Evolutionary conservation across 2,888 invertebrate species (phyloP).

Genomic region (Empis livida): DNA sequence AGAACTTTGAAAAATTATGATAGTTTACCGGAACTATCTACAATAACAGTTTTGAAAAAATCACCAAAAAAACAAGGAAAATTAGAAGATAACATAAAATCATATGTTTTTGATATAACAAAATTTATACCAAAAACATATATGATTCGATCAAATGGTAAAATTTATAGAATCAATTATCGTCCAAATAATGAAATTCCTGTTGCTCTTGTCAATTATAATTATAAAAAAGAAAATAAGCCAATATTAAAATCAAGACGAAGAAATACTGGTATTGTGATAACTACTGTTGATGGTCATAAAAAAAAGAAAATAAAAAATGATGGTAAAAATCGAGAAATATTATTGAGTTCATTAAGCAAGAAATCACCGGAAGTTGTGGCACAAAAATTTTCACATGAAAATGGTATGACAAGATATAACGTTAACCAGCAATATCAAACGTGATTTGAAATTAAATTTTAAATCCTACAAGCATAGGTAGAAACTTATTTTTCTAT

Average conservation of each 20-base stretch:
- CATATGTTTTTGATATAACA: conserved; percentile 6
- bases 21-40: neutral
- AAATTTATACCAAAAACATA: conserved; percentile 8
- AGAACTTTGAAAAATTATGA: neutral
- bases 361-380: neutral
- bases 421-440: neutral
- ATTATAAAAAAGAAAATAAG: neutral
- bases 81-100: neutral
- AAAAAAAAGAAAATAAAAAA: neutral
- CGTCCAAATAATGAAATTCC: neutral
- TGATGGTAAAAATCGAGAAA: neutral
- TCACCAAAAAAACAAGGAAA: too few species aligned
- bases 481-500: too few species aligned
- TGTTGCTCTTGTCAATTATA: neutral
- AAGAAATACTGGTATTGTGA: neutral
- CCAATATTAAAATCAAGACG: neutral
- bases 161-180: conserved; percentile 8
- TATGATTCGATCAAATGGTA: conserved; percentile 9
- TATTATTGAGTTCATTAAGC: neutral
- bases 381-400: neutral
- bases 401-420: neutral
- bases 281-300: neutral
- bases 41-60: too few species aligned
- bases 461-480: too few species aligned
- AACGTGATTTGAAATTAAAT: neutral